These are phyloP conservation scores for Sebastes baramenuke DNA, from an alignment of 2,797 vertebrate species.

Conservation along the genomic window DNA sequence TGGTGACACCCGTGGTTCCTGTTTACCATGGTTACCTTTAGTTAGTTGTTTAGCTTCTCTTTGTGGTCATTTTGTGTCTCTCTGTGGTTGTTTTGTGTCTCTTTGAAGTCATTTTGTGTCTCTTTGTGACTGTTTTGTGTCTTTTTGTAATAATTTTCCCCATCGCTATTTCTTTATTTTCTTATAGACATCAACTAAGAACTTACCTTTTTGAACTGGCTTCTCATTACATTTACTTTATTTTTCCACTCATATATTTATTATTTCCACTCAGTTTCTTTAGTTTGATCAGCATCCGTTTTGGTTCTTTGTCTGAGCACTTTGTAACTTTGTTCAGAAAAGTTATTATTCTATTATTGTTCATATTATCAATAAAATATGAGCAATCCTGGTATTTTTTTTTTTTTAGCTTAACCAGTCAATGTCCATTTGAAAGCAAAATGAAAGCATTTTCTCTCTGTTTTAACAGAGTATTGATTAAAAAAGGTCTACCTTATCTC, in stretches of 20 bases:
- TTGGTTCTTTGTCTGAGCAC: neutral
- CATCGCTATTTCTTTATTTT: neutral
- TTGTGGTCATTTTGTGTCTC: no score
- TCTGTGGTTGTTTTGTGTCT: no score
- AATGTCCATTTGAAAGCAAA: neutral
- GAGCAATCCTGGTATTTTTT: neutral
- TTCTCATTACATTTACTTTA: neutral
- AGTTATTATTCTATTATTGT: neutral
- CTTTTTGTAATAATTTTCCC: neutral
- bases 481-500: constrained; percentile 57
- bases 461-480: constrained; percentile 38
- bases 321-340: neutral
- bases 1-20: neutral
- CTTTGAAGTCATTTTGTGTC: no score
- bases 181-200: neutral
- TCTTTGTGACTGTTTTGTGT: no score
- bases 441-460: neutral
- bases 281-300: no score
- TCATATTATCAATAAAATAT: neutral
- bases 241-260: neutral
- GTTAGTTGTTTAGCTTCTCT: no score
- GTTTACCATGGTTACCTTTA: neutral
- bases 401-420: neutral
- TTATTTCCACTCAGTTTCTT: no score
- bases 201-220: neutral